Evolutionary conservation across 1,140 invertebrate genomes (phyloP), one percentile per base, ranked within the genome.

Genomic region (Dryas iulia): DNA sequence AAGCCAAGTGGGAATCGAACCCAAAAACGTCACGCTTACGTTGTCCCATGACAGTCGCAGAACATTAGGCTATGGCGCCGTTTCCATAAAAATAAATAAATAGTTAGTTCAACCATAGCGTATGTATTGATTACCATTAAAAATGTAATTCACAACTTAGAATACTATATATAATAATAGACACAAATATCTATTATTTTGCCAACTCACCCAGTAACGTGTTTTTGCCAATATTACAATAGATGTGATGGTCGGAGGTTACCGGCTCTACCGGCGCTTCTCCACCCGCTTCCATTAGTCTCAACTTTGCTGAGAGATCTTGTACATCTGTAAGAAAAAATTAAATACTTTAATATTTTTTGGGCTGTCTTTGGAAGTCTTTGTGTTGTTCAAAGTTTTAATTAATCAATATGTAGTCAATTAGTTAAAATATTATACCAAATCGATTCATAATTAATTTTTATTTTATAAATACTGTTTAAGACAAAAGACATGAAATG

Each of bases 281-380:
- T 3, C 79, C 81, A n/a, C 87, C 88, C 3, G 86, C 78, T 67
- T 91, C 89, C 89, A 91, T 89, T 47, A 91, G 74, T 71, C 84
- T 91, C 77, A 91, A 78, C 73, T 89, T 91, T 31, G 87, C 89
- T 81, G 89, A 89, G 58, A 91, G 72, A 71, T 91, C 87, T 76
- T 89, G 83, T 70, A 89, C 86, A 77, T 91, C 89, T 91, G 80
- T 10, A 60, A 53, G 57, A 70, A 56, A 11, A 25, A 56, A 18
- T 7, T 18, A 47, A 8, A 47, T 18, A 47, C 10, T 21, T 47
- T 21, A 18, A 47, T 8, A 5, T 47, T 47, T 21, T 21, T 47
- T 6, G 18, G 3, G 18, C 18, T 47, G 39, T 47, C 18, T 47
- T 18, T 47, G 39, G 39, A 47, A 10, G 18, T 21, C 10, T 47